Base-by-base conservation (phyloP, 2,113 vertebrate species). In the Cromileptes altivelis region DNA sequence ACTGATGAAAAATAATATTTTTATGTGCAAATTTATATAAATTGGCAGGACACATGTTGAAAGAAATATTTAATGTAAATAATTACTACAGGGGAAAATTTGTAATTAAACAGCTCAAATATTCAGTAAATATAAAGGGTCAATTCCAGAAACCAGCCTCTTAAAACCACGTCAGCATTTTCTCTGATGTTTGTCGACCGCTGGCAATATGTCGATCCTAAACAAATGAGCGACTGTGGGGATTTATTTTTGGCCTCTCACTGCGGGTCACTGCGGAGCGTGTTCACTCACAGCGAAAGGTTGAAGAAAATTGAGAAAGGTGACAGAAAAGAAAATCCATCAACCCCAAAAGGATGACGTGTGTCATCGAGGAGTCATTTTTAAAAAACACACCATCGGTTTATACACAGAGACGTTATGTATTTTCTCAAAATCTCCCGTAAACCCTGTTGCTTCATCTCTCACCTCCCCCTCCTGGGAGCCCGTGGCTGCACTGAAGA, bases 181-280 rank as follows among this genome's bases (percentile, higher is more conserved):
- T 18, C 62, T 79, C 18, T 72, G 65, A 79, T 76, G 18, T 63
- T 18, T 25, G 23, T 15, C 56, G 23, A 5, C 75, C 27, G 18
- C 49, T 61, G 67, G 57, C 9, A 65, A 65, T 77, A 25, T 45
- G 79, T 87, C 63, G 25, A 80, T 82, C 5, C 50, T 33, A 45
- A 77, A 72, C 72, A 80, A 85, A 80, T 60, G 61, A 73, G 65
- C n/a, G 25, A 42, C 42, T 21, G 63, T 3, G 27, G 42, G 15
- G 71, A 19, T 81, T 70, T 81, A 81, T 85, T 82, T 80, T 58
- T 52, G 71, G 67, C 11, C 18, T 67, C 58, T 53, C 27, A 57
- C 76, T 75, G 18, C 60, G 52, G 69, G 80, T 86, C 84, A 57
- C 69, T 12, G 53, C 40, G 2, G 72, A 27, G 63, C 15, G 21